phyloP scores from a whole-genome alignment of 2,113 vertebrate genomes.

The Cebus imitator region DNA sequence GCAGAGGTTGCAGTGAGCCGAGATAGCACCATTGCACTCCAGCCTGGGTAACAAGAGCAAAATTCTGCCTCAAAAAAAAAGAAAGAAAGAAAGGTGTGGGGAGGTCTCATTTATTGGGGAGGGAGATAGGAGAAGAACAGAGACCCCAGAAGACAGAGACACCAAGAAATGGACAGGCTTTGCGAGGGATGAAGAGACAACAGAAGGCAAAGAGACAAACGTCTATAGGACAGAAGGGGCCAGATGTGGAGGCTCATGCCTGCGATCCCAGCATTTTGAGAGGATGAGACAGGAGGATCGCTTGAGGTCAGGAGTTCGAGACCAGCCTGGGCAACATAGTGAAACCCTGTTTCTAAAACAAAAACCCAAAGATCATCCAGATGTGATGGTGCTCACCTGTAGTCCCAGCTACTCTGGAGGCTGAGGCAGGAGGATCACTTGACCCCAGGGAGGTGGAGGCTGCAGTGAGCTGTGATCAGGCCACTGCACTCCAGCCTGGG shows the following conservation, averaged over 20 bases:
- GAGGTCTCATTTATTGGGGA: too few relatives aligned
- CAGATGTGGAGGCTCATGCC: too few relatives aligned
- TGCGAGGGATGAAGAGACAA: neutral
- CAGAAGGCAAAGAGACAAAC: neutral
- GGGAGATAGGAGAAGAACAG: neutral
- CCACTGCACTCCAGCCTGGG: too few relatives aligned
- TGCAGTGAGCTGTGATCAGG: too few relatives aligned
- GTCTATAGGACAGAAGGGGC: too few relatives aligned
- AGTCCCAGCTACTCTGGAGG: neutral
- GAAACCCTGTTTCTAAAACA: neutral
- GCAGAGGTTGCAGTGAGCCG: too few relatives aligned
- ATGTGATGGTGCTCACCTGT: too few relatives aligned
- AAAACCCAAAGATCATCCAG: neutral
- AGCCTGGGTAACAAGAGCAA: too few relatives aligned
- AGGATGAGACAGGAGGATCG: neutral
- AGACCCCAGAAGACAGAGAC: neutral
- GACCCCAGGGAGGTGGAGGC: neutral
- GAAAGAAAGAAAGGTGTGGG: too few relatives aligned
- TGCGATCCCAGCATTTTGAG: neutral
- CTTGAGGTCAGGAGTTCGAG: neutral
- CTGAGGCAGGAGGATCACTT: neutral
- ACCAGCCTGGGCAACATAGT: neutral
- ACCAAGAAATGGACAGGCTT: neutral
- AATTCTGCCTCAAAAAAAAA: too few relatives aligned
- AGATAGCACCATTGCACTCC: too few relatives aligned